A percentile compares a stretch with the other conserved stretches of the same genome.
These are phyloP conservation scores for Salvelinus namaycush DNA, from an alignment of 2,113 vertebrate genomes.

Conservation along the genomic window DNA sequence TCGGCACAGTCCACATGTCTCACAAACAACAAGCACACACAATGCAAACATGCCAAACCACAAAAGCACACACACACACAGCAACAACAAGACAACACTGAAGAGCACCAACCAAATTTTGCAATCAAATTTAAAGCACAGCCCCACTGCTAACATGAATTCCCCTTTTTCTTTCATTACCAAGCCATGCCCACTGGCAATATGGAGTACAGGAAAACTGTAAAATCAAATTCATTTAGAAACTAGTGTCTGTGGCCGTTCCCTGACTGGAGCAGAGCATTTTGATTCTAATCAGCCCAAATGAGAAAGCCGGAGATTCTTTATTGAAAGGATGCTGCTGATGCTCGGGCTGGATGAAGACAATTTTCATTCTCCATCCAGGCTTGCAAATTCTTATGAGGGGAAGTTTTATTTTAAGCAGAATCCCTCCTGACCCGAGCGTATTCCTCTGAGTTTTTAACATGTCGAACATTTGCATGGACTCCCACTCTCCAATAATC, in stretches of 20 bases:
- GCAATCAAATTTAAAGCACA: conserved; percentile 67
- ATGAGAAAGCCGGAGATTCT: conserved; percentile 63
- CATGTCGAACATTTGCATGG: conserved; percentile 41
- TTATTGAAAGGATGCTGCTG: conserved; percentile 51
- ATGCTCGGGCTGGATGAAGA: conserved; percentile 40
- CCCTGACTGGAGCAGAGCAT: conserved; percentile 59
- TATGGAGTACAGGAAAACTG: conserved; percentile 54
- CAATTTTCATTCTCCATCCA: conserved; percentile 56
- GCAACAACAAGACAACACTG: conserved; percentile 38
- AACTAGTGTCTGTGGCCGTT: conserved; percentile 47
- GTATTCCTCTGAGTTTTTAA: conserved; percentile 38
- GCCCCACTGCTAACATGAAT: conserved; percentile 35
- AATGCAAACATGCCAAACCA: conserved; percentile 78
- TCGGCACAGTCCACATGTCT: conserved; percentile 58
- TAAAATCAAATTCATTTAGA: conserved; percentile 63
- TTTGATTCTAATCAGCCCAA: conserved; percentile 72
- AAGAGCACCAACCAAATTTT: conserved; percentile 53
- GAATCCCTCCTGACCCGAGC: conserved; percentile 42
- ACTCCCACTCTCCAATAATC: conserved; percentile 38
- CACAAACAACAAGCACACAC: conserved; percentile 66
- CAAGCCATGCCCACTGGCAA: conserved; percentile 52
- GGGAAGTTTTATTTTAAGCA: conserved; percentile 46
- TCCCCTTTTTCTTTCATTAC: conserved; percentile 50
- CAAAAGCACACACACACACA: conserved; percentile 50
- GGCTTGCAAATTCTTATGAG: conserved; percentile 52